A percentile compares a stretch with the other conserved stretches of the same genome.
Evolutionary conservation across 2,797 vertebrate genomes (phyloP).

Genomic region (Paramormyrops hopkinsi): DNA sequence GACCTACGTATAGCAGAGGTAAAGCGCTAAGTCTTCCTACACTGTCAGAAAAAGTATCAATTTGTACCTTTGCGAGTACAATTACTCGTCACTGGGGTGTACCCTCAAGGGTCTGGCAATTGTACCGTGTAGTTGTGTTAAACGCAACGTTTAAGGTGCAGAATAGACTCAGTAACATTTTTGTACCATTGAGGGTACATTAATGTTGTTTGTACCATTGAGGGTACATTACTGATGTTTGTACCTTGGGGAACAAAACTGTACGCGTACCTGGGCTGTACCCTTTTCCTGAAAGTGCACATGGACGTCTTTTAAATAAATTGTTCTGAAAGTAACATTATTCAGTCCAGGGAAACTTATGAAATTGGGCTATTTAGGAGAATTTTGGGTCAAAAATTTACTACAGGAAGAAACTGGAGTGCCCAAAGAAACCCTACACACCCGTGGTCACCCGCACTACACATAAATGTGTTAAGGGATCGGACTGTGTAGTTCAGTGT

Average conservation of each 20-base stretch:
- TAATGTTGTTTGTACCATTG: not conserved
- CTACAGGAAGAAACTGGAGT: not conserved
- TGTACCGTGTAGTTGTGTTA: not conserved
- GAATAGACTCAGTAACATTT: not conserved
- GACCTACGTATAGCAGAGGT: slow-evolving; percentile 38
- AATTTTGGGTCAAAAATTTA: not conserved
- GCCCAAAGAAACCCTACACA: not conserved
- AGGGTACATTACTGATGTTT: not conserved
- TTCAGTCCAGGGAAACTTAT: not conserved
- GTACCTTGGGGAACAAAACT: not conserved
- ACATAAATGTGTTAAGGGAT: not conserved
- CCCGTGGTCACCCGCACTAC: not conserved
- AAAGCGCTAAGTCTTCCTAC: not conserved
- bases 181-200: not conserved
- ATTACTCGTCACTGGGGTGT: not conserved
- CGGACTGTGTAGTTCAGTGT: not conserved
- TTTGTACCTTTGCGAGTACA: not conserved
- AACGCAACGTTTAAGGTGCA: not conserved
- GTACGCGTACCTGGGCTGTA: not conserved
- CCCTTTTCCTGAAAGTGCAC: not conserved
- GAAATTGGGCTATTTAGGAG: not conserved
- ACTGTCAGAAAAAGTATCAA: not conserved
- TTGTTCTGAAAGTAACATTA: not conserved
- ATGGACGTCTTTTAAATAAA: not conserved
- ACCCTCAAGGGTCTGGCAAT: not conserved